A percentile compares a stretch with the other conserved stretches of the same genome.
Conservation (phyloP, 2,888 invertebrate species). For the Oscheius sp. region DNA sequence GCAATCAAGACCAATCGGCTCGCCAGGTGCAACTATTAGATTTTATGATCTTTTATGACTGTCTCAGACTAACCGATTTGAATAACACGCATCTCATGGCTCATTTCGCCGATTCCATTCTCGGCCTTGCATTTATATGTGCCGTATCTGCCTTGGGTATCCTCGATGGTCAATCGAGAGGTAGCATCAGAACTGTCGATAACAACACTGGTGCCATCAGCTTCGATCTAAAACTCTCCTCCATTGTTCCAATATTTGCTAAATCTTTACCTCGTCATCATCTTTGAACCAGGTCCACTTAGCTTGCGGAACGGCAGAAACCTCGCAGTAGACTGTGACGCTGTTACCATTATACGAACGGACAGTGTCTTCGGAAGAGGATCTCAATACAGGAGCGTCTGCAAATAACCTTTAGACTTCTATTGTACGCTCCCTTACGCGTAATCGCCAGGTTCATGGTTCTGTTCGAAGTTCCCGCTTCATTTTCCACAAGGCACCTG, state of each 20-base stretch:
- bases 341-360: slow-evolving; percentile 54
- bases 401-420: slow-evolving; percentile 2
- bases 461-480: slow-evolving; percentile 56
- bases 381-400: slow-evolving; percentile 53
- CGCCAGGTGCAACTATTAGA: slow-evolving; percentile 46
- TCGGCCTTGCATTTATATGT: slow-evolving; percentile 58
- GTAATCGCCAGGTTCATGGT: slow-evolving; percentile 52
- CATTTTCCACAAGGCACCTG: slow-evolving; percentile 60
- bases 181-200: slow-evolving; percentile 44
- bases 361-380: slow-evolving; percentile 44
- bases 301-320: slow-evolving; percentile 59
- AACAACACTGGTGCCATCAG: slow-evolving; percentile 49
- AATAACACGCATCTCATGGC: slow-evolving; percentile 50
- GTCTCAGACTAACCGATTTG: slow-evolving; percentile 47
- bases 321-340: slow-evolving; percentile 56
- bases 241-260: background rate
- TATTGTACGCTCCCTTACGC: slow-evolving; percentile 42
- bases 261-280: slow-evolving; percentile 44
- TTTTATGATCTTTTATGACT: slow-evolving; percentile 2
- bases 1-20: slow-evolving; percentile 54
- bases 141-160: slow-evolving; percentile 52
- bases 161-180: slow-evolving; percentile 46
- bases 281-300: slow-evolving; percentile 57
- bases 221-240: slow-evolving; percentile 44
- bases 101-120: slow-evolving; percentile 58